Evolutionary conservation across 2,113 vertebrate genomes (phyloP).

Genomic region (Laterallus jamaicensis): DNA sequence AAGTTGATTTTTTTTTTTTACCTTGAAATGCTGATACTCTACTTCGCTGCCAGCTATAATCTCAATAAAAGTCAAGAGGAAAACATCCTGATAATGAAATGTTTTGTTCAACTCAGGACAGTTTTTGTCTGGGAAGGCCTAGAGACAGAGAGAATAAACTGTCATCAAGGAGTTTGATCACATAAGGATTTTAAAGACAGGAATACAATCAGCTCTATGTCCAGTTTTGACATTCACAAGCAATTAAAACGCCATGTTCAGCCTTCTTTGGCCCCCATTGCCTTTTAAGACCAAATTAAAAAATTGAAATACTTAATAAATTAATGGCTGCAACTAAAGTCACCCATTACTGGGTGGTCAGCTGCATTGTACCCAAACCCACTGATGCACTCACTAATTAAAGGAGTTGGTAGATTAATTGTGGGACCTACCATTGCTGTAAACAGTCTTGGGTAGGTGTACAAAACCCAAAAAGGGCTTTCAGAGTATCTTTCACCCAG

Average conservation of each 20-base stretch:
- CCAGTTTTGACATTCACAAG: neutral
- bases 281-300: neutral
- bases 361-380: neutral
- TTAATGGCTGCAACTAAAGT: neutral
- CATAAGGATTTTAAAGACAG: neutral
- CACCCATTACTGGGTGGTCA: neutral
- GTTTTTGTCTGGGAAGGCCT: neutral
- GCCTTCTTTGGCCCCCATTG: neutral
- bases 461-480: neutral
- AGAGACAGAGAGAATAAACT: neutral
- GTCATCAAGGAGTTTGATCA: neutral
- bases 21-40: neutral
- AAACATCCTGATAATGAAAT: neutral
- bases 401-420: neutral
- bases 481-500: neutral
- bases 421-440: neutral
- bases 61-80: neutral
- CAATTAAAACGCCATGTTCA: neutral
- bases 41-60: neutral
- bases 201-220: neutral
- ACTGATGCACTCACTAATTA: neutral
- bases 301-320: neutral
- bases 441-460: neutral
- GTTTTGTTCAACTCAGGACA: neutral
- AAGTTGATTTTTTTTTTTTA: neutral